Evolutionary conservation across 2,113 vertebrate genomes (phyloP), one percentile per base, ranked within the genome.

Genomic region (Cygnus buccinator): DNA sequence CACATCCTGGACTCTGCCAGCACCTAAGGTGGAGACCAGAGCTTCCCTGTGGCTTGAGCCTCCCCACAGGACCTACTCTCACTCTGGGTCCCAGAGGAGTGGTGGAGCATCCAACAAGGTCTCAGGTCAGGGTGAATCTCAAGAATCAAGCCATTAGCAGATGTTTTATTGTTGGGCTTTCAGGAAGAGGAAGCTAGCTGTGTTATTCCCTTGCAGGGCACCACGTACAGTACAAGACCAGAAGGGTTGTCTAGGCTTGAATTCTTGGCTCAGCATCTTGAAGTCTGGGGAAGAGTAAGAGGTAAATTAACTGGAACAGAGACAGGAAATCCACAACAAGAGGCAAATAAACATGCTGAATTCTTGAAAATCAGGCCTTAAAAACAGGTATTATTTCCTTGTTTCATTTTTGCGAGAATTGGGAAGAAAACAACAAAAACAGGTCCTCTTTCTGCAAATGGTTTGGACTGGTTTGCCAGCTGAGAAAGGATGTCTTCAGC

Each of bases 361-460:
- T 90, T 93, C 76, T 94, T 95, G 80, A 55, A 96, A 91, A 93
- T 62, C 39, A 57, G 37, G 6, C 15, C 28, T 74, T 95, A 65
- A 70, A 93, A 44, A 2, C 2, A 52, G 43, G 22, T 59, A 44
- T 63, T 73, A 52, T 78, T 87, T 92, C 68, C 61, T 80, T 54
- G 12, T 62, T 90, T 88, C 2, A 0, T 37, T 80, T 73, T 41
- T 6, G 16, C 58, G 26, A 71, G 41, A 81, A 75, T 28, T 52
- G 43, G 66, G 58, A 94, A 78, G 20, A 78, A 86, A 93, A 44
- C n/a, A 81, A 37, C 1, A 7, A 96, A 86, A 28, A 10, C 10
- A 37, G 39, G 8, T 77, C 39, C 44, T 84, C 14, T 68, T 91
- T 75, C 35, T 44, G 43, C 23, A 68, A 90, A 94, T 31, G 13